Conservation (phyloP, 64 coral and sea anemone genomes). For the Montipora cactus region DNA sequence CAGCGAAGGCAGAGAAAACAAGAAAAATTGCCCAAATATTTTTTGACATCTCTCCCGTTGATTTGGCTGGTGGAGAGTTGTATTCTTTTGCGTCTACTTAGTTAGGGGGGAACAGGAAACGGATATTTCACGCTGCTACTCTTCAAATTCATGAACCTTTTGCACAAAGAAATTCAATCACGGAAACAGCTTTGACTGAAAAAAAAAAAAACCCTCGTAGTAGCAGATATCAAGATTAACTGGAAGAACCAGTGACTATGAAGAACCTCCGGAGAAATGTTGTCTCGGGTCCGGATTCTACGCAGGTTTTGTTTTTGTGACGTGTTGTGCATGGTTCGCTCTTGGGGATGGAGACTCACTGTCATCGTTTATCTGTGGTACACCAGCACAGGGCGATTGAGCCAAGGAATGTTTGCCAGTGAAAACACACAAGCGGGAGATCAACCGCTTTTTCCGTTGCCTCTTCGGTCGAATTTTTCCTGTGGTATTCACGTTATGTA, state of each 20-base stretch:
- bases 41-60: constrained; percentile 32
- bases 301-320: constrained; percentile 4
- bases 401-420: constrained; percentile 4
- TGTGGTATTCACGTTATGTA: constrained; percentile 35
- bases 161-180: constrained; percentile 7
- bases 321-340: not conserved
- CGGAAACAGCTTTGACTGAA: not conserved
- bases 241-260: not conserved
- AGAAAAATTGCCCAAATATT: constrained; percentile 7
- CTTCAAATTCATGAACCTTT: not conserved
- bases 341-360: constrained; percentile 8
- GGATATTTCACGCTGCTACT: constrained; percentile 37
- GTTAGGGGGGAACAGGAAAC: constrained; percentile 33
- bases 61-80: constrained; percentile 16
- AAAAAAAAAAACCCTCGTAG: not conserved
- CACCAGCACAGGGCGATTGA: constrained; percentile 18
- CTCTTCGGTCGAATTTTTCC: constrained; percentile 17
- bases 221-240: not conserved
- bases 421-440: constrained; percentile 14
- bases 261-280: not conserved
- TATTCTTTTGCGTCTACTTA: constrained; percentile 41
- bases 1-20: not conserved
- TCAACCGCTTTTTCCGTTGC: constrained; percentile 41
- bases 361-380: constrained; percentile 23
- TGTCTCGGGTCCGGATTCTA: not conserved